Evolutionary conservation across 2,888 invertebrate genomes (phyloP).

Genomic region (Troglohyphantes excavatus): DNA sequence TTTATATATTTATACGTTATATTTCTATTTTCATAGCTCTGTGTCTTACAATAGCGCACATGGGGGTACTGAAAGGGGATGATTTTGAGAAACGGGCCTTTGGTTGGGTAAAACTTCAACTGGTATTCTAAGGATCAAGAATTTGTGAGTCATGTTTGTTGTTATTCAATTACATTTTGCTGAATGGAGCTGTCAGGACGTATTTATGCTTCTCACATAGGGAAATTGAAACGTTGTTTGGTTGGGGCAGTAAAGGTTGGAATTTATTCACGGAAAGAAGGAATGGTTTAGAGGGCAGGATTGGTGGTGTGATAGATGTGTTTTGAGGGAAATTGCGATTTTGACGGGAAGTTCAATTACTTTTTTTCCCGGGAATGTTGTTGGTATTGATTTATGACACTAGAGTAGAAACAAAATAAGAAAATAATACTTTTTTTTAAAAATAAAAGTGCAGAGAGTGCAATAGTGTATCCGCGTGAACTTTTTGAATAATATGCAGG

Average conservation of each 20-base stretch:
- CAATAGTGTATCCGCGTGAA: no score
- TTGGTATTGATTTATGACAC: no score
- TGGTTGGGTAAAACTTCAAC: not conserved
- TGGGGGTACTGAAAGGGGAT: conserved; percentile 45
- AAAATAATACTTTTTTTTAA: no score
- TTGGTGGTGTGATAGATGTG: not conserved
- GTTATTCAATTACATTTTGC: conserved; percentile 22
- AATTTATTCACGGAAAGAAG: not conserved
- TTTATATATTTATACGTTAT: conserved; percentile 59
- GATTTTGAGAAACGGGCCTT: not conserved
- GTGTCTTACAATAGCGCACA: conserved; percentile 46
- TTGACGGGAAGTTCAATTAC: not conserved
- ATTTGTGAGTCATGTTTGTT: not conserved
- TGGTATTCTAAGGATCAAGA: not conserved
- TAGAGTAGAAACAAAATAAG: no score
- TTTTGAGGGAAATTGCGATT: not conserved
- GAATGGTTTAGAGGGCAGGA: not conserved
- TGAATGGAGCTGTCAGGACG: not conserved
- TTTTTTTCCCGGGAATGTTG: no score
- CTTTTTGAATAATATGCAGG: no score
- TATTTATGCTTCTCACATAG: conserved; percentile 7
- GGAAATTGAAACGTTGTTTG: not conserved
- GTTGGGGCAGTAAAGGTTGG: not conserved
- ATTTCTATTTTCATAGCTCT: conserved; percentile 60
- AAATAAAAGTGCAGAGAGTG: no score